Conservation (phyloP, 2,888 invertebrate genomes). For the Junonia oenone region DNA sequence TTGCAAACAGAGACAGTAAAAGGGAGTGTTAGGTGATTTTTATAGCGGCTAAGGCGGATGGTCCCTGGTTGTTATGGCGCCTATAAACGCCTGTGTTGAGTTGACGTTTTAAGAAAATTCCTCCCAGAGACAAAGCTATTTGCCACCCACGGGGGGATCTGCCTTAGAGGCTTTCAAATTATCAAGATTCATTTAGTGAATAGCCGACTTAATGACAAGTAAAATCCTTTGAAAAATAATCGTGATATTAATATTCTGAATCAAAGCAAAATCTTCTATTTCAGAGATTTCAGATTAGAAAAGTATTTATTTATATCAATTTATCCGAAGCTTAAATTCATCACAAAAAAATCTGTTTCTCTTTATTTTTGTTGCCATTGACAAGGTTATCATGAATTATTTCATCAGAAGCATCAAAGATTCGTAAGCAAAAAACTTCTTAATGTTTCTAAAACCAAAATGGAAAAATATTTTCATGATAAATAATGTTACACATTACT, state of each 20-base stretch:
- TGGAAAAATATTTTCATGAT: conserved; percentile 1
- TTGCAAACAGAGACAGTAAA: conserved; percentile 25
- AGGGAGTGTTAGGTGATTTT: conserved; percentile 55
- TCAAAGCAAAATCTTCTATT: conserved; percentile 40
- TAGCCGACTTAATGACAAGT: conserved; percentile 56
- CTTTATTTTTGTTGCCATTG: no score
- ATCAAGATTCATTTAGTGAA: conserved; percentile 60
- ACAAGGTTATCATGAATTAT: neutral
- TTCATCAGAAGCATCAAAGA: neutral
- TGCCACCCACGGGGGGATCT: conserved; percentile 37
- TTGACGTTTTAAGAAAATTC: conserved; percentile 69
- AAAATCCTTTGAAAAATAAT: conserved; percentile 48
- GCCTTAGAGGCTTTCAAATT: conserved; percentile 63
- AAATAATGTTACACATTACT: conserved; percentile 2
- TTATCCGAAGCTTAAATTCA: no score
- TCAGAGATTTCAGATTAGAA: conserved; percentile 9
- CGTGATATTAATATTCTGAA: conserved; percentile 51
- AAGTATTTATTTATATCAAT: neutral
- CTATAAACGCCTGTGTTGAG: conserved; percentile 66
- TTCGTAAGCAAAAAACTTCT: neutral
- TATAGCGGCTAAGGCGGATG: conserved; percentile 58
- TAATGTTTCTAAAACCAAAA: neutral
- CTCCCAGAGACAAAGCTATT: conserved; percentile 36
- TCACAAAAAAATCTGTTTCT: no score
- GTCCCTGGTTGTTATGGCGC: conserved; percentile 65